Evolutionary conservation across 2,888 invertebrate species (phyloP), one percentile per base, ranked within the genome.

Genomic region (Drosophila austrosaltans): DNA sequence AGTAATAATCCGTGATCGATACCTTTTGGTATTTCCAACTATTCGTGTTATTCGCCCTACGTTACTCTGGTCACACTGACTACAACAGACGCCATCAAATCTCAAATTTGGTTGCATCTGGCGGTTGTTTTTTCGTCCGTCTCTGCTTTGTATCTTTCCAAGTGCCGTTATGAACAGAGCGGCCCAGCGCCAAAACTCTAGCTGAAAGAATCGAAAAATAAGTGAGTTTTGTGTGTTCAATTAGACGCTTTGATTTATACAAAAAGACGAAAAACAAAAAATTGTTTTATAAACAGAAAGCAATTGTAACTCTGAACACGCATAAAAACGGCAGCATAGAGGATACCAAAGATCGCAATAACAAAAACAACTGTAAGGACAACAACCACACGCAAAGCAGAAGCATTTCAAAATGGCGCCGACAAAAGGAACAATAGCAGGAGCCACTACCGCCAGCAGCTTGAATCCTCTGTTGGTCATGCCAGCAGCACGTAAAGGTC

Each of bases 361-460:
- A 57, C 32, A 16, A 16, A 16, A 56, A 59, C 68, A 68, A 42
- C 39, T 42, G 54, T 10, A 53, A 69, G 70, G 72, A 65, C 72
- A 60, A 67, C 62, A 59, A 60, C 63, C 65, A 68, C 64, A 72
- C 69, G 66, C 66, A 69, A 54, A 67, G 67, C 44, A 53, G 70
- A 60, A 68, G 61, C 53, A 69, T 81, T 72, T 58, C 78, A 91
- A 91, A 90, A 92, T 92, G 92, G 92, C 92, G 84, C 91, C 92
- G 70, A 84, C 89, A 72, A 92, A 91, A 81, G 85, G 83, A 78
- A 89, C 89, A 61, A 78, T 77, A 77, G 90, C 76, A 77, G 91
- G 91, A 78, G 82, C 86, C 25, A 64, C 69, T 65, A 60, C 89
- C 62, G 39, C n/a, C 59, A 22, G 22, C 56, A 61, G 57, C 48